Evolutionary conservation across 1,140 invertebrate species (phyloP), one percentile per base, ranked within the genome.

Genomic region (Drosophila baimaii): DNA sequence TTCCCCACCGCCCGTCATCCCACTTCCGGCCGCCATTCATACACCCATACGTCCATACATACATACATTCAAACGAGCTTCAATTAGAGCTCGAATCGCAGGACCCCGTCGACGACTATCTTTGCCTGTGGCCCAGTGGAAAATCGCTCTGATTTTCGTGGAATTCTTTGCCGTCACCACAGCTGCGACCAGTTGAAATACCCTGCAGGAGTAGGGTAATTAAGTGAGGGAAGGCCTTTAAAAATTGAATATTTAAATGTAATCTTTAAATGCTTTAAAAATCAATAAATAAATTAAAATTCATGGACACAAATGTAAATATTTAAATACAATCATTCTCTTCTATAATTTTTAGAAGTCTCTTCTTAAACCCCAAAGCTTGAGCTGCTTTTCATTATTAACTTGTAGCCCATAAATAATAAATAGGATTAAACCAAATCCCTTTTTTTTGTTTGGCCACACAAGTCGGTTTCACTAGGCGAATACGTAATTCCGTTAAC

Each of bases 91-190:
- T 49, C 44, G 29, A 59, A 49, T 25, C 56, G 27, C 23, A 54
- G 46, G 37, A 17, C 57, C 44, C 29, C 57, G 35, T 41, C 62
- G 57, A 63, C 37, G 55, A 55, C 41, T 65, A 51, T 54, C 63
- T 79, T 65, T 52, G 39, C 58, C 39, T 51, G 55, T 58, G 73
- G 73, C 51, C 70, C 75, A 31, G 33, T 73, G 75, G 62, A 80
- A 77, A 73, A 81, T 49, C 46, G 73, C 46, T 74, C 43, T 59
- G 63, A 81, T 77, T 84, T 79, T 65, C 62, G 57, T 35, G 37
- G 35, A 68, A 62, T 62, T 77, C 37, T 49, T 52, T 77, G 41
- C 23, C 21, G 41, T 15, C 37, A 55, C 56, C 46, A 66, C 46
- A 66, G 21, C 46, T 66, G 59, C 43, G 39, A 57, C 31, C 35